phyloP scores from a whole-genome alignment of 2,113 vertebrate species.

The Callipepla californica region DNA sequence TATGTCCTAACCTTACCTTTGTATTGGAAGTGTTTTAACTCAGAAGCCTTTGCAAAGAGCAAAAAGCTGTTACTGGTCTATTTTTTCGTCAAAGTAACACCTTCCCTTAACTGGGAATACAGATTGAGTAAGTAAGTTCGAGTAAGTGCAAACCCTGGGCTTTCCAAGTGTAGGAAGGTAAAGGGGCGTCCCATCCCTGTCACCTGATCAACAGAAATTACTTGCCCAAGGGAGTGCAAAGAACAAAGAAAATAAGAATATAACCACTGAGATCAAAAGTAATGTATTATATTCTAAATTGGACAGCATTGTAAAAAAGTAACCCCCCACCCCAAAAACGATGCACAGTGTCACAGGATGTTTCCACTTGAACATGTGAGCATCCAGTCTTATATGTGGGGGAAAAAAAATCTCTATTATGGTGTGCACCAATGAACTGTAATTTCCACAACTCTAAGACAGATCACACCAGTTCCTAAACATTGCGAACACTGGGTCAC shows the following conservation, averaged over 20 bases:
- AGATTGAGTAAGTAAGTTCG: neutral
- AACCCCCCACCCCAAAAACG: neutral
- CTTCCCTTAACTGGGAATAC: neutral
- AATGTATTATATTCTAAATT: neutral
- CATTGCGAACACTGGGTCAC: neutral
- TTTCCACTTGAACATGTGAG: neutral
- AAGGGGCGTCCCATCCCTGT: neutral
- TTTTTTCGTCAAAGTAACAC: neutral
- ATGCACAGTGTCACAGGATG: neutral
- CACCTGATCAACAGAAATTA: neutral
- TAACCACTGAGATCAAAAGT: neutral
- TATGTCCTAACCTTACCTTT: neutral
- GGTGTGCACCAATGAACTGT: neutral
- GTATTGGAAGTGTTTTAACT: neutral
- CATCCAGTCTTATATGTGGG: neutral
- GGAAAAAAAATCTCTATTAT: neutral
- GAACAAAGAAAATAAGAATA: neutral
- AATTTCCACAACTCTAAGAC: neutral
- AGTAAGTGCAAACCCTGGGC: neutral
- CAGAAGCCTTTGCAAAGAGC: neutral
- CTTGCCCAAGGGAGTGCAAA: neutral
- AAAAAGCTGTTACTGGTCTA: neutral
- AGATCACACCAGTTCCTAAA: neutral
- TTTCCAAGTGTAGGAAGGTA: neutral
- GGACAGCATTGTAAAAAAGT: neutral